A percentile compares a stretch with the other conserved stretches of the same genome.
phyloP scores from a whole-genome alignment of 2,113 vertebrate genomes.

The Merops nubicus region DNA sequence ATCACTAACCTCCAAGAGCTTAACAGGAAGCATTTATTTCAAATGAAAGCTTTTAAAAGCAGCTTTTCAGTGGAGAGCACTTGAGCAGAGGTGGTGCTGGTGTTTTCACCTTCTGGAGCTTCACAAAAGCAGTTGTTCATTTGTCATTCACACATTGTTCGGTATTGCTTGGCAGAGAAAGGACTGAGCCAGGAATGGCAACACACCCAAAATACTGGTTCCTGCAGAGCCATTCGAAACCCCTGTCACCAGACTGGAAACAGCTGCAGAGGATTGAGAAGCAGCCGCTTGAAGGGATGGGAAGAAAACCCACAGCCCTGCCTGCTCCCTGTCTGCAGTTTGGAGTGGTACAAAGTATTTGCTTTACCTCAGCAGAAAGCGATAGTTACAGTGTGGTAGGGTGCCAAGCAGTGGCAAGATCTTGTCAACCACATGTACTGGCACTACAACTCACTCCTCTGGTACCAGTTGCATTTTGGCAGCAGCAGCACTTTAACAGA shows the following conservation, averaged over 20 bases:
- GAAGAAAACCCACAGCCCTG: background rate
- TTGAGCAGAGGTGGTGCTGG: background rate
- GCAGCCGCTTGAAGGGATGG: background rate
- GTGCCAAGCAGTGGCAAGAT: background rate
- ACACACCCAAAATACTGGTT: background rate
- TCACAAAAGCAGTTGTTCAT: background rate
- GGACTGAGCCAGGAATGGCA: background rate
- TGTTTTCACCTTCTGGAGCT: background rate
- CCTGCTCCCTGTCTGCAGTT: background rate
- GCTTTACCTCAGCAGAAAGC: background rate
- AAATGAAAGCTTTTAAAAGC: background rate
- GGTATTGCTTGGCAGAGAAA: background rate
- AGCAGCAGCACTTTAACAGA: background rate
- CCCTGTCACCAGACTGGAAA: background rate
- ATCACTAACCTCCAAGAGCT: background rate
- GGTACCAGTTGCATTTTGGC: background rate
- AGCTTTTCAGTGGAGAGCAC: background rate
- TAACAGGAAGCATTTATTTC: background rate
- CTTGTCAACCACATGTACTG: accelerated
- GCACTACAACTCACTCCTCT: background rate
- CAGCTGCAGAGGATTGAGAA: background rate
- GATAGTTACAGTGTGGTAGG: accelerated
- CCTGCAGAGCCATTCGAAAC: background rate
- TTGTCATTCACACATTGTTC: background rate
- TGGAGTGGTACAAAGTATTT: background rate